Evolutionary conservation across 2,113 vertebrate genomes (phyloP), one percentile per base, ranked within the genome.

Genomic region (Pogonocichla stellata): DNA sequence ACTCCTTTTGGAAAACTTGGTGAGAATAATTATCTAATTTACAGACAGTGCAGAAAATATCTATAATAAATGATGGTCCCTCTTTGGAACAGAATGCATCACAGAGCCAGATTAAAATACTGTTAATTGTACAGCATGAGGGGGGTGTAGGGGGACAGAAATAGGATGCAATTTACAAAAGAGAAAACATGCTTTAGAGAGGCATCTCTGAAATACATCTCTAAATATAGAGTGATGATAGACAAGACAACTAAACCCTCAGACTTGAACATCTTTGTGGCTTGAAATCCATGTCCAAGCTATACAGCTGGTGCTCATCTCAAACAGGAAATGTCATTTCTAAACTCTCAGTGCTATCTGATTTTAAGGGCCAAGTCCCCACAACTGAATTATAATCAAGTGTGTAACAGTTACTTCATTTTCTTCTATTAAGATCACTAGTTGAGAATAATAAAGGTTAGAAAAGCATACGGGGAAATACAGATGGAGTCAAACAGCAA

Each of bases 21-120:
- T 75, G 72, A 92, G 85, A 95, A 96, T 93, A 92, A 96, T 96
- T 94, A 93, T 82, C 95, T 92, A 94, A 97, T 97, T 96, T 94
- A 94, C 86, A 94, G 93, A 92, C 78, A 84, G 45, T 94, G 93
- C 78, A 95, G 84, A 96, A 96, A 97, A 96, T 96, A 51, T 84
- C 86, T 95, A 5, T 79, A 96, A 95, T 96, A 93, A 92, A 90
- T 33, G 42, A 94, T 69, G 50, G 62, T 81, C 83, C 75, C 92
- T 88, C 80, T 71, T 96, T 34, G 5, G 94, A 96, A 82, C 53
- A 85, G 88, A 96, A 86, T 88, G 74, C 92, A 94, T 95, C 82
- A 89, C 29, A 48, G 50, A 95, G 75, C 58, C 79, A 78, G 74
- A 94, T 92, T 92, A 94, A 96, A 97, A 96, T 87, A 93, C 83